These are phyloP conservation scores for Leucoptera coffeella DNA, from an alignment of 2,888 invertebrate genomes.

Conservation along the genomic window DNA sequence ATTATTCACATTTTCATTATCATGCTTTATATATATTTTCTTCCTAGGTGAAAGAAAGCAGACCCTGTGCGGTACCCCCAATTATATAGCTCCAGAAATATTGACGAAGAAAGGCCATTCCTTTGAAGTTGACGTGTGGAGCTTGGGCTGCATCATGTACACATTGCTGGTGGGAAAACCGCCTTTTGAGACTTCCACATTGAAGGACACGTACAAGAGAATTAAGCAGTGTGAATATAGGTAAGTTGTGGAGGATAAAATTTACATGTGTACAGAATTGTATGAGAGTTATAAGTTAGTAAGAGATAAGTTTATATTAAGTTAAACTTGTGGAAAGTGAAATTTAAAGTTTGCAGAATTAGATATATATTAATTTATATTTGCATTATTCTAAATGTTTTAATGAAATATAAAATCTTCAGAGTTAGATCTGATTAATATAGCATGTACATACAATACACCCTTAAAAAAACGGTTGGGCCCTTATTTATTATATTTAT, in stretches of 20 bases:
- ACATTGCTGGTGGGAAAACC: slow-evolving; percentile 95
- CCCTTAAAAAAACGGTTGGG: too few species aligned
- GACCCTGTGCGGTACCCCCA: slow-evolving; percentile 99
- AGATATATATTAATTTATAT: too few species aligned
- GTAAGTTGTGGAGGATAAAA: slow-evolving; percentile 20
- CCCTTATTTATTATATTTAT: too few species aligned
- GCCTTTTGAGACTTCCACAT: slow-evolving; percentile 92
- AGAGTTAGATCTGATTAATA: too few species aligned
- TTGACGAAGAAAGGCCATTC: slow-evolving; percentile 95
- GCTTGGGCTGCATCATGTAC: slow-evolving; percentile 98
- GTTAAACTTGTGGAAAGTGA: too few species aligned
- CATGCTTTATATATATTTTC: slow-evolving; percentile 3
- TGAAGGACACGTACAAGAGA: slow-evolving; percentile 92
- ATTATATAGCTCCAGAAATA: slow-evolving; percentile 99
- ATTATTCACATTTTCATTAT: slow-evolving; percentile 2
- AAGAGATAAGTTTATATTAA: too few species aligned
- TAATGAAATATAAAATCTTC: too few species aligned
- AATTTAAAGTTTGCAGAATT: too few species aligned
- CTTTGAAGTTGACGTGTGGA: slow-evolving; percentile 99
- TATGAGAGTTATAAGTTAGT: too few species aligned
- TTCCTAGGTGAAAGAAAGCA: slow-evolving; percentile 65
- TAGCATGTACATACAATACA: too few species aligned
- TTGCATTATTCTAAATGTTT: too few species aligned
- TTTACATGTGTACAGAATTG: too few species aligned
- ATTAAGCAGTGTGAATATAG: slow-evolving; percentile 94